Conservation (phyloP, 2,113 vertebrate genomes). For the Scalopus aquaticus region DNA sequence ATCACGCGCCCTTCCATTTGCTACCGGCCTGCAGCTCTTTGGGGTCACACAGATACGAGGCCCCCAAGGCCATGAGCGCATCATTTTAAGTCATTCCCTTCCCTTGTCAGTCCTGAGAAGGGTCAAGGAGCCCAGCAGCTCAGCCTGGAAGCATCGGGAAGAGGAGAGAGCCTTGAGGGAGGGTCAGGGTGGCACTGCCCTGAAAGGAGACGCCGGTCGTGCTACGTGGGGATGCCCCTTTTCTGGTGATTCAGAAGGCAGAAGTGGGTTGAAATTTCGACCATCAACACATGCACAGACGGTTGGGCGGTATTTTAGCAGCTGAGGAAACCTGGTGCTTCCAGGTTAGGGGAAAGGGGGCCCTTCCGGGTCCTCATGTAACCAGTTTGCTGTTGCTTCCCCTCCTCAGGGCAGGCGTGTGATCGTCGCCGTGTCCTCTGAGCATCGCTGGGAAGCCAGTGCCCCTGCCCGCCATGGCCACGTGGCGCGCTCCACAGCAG, state of each 20-base stretch:
- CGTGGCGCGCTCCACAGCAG: accelerated
- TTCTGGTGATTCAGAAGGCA: neutral
- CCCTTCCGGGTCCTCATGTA: neutral
- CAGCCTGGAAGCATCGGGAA: neutral
- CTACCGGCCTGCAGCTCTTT: neutral
- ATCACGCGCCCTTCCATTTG: accelerated
- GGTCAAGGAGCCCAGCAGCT: neutral
- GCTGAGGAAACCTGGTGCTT: too few relatives aligned
- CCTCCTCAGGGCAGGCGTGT: accelerated
- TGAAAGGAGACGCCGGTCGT: neutral
- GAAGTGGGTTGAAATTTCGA: neutral
- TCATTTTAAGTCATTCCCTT: neutral
- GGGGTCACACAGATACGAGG: neutral
- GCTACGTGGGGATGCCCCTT: accelerated
- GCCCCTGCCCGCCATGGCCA: neutral
- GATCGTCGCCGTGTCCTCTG: neutral
- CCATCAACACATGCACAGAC: neutral
- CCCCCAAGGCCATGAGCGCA: too few relatives aligned
- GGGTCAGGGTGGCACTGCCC: neutral
- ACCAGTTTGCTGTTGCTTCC: too few relatives aligned
- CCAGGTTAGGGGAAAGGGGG: neutral
- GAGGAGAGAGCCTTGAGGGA: neutral
- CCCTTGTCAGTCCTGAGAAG: too few relatives aligned
- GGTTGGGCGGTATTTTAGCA: neutral
- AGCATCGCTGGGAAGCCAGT: accelerated